Percentiles rank a stretch among this genome's conserved stretches.
Conservation (phyloP, 2,113 vertebrate species). For the Hymenochirus boettgeri region DNA sequence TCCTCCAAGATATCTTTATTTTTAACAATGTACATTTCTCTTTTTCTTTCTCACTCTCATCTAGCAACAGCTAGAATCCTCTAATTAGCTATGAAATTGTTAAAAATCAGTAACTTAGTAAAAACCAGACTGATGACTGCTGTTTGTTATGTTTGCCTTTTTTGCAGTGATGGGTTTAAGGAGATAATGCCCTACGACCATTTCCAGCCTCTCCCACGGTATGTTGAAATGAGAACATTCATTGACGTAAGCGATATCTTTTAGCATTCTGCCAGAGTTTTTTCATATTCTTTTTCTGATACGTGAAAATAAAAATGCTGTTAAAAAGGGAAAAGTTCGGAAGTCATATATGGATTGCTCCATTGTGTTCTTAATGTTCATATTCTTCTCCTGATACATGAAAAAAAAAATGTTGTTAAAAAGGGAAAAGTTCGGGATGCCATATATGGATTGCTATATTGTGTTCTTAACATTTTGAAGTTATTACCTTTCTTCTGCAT, state of each 20-base stretch:
- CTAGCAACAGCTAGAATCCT: too few relatives aligned
- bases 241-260: conserved; percentile 18
- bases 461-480: too few relatives aligned
- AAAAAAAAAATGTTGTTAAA: neutral
- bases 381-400: neutral
- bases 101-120: neutral
- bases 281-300: conserved; percentile 1
- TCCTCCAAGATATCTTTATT: too few relatives aligned
- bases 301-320: neutral
- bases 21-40: too few relatives aligned
- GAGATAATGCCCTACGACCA: conserved; percentile 95
- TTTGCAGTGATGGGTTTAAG: conserved; percentile 88
- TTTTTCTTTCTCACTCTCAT: too few relatives aligned
- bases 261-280: neutral
- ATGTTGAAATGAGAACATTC: conserved; percentile 49
- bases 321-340: neutral
- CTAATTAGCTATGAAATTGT: neutral
- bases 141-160: conserved; percentile 47
- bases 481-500: too few relatives aligned
- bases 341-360: too few relatives aligned
- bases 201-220: conserved; percentile 92
- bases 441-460: too few relatives aligned
- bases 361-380: too few relatives aligned
- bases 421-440: neutral
- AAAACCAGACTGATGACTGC: neutral